phyloP scores from a whole-genome alignment of 2,113 vertebrate species.

The Cyphomyrus discorhynchus region DNA sequence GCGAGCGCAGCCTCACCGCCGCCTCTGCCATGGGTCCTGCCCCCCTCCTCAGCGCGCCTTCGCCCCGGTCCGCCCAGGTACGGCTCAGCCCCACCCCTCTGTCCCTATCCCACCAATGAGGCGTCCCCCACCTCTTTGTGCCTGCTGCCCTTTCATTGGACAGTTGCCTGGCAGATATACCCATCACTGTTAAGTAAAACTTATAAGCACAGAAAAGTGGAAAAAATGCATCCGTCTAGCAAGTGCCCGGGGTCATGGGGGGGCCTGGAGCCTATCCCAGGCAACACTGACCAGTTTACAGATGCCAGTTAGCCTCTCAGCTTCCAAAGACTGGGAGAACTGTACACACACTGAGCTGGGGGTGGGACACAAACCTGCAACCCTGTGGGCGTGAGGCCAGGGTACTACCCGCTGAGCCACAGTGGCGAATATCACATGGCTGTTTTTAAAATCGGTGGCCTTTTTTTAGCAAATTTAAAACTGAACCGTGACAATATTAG shows the following conservation, averaged over 20 bases:
- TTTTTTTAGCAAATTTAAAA: not conserved
- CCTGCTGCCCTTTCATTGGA: not conserved
- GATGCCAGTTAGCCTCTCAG: not conserved
- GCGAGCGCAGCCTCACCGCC: constrained; percentile 89
- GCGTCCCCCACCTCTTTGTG: not conserved
- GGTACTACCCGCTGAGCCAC: not conserved
- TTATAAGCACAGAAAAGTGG: not conserved
- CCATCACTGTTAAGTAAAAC: not conserved
- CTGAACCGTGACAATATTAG: not conserved
- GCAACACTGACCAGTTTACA: not conserved
- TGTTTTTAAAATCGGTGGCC: not conserved
- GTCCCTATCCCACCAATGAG: not conserved
- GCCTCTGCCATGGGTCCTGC: constrained; percentile 89
- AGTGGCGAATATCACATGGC: not conserved
- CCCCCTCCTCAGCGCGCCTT: constrained; percentile 89
- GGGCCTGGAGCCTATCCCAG: not conserved
- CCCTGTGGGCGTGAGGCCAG: not conserved
- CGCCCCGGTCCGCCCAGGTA: constrained; percentile 88
- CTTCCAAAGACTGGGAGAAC: not conserved
- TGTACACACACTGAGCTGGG: not conserved
- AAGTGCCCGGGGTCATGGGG: not conserved
- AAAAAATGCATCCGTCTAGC: not conserved
- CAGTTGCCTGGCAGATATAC: not conserved
- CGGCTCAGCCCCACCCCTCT: not conserved
- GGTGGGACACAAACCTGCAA: not conserved